Evolutionary conservation across 1,140 invertebrate species (phyloP).

Genomic region (Leptinotarsa undecemlineata): DNA sequence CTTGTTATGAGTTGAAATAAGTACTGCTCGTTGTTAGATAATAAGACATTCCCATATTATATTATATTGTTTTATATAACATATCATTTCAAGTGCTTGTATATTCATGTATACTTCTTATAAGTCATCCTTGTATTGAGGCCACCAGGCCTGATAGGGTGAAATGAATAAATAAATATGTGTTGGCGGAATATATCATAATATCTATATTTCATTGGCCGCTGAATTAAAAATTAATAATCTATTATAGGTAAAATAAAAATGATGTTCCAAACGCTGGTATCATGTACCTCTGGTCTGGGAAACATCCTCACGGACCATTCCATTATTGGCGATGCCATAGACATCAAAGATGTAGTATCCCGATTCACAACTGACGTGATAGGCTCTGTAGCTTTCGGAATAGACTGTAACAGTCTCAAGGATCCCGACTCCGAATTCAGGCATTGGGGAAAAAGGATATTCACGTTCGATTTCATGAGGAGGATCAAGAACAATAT

Average conservation of each 20-base stretch:
- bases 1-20: too few relatives aligned
- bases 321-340: constrained; percentile 16
- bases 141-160: too few relatives aligned
- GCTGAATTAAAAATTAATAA: too few relatives aligned
- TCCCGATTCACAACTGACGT: constrained; percentile 33
- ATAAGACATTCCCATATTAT: too few relatives aligned
- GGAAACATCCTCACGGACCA: constrained; percentile 52
- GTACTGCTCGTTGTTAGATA: too few relatives aligned
- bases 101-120: too few relatives aligned
- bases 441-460: constrained; percentile 35
- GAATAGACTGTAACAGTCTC: constrained; percentile 53
- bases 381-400: constrained; percentile 52
- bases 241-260: constrained; percentile 55
- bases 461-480: constrained; percentile 29
- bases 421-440: constrained; percentile 56
- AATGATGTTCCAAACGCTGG: constrained; percentile 52
- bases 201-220: too few relatives aligned
- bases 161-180: too few relatives aligned
- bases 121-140: too few relatives aligned
- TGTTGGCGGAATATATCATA: too few relatives aligned
- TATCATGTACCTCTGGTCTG: constrained; percentile 44
- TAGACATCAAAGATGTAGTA: constrained; percentile 24
- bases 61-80: too few relatives aligned
- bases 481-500: constrained; percentile 20
- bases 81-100: too few relatives aligned